A percentile compares a stretch with the other conserved stretches of the same genome.
Conservation (phyloP, 2,888 invertebrate genomes). For the Ornithoptera alexandrae region DNA sequence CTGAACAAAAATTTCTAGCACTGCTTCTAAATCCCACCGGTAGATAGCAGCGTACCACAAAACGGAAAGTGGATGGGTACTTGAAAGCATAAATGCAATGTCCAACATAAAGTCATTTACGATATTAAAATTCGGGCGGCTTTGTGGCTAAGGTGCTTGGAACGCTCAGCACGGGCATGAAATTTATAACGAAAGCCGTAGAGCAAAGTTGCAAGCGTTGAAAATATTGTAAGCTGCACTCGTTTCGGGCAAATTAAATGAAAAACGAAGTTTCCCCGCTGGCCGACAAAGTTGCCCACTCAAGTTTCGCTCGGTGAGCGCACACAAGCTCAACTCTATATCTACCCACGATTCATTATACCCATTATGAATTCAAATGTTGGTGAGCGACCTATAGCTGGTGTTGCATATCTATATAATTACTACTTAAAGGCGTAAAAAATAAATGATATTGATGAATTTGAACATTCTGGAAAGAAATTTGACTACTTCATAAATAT, state of each 20-base stretch:
- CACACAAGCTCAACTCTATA: constrained; percentile 36
- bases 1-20: constrained; percentile 1
- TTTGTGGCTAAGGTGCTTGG: constrained; percentile 35
- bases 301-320: constrained; percentile 59
- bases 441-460: not conserved
- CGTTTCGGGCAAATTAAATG: constrained; percentile 78
- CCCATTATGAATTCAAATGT: constrained; percentile 23
- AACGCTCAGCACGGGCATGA: constrained; percentile 45
- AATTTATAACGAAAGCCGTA: constrained; percentile 71
- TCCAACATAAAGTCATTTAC: constrained; percentile 29
- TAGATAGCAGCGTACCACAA: not conserved
- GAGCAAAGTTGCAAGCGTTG: constrained; percentile 71
- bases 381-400: not conserved
- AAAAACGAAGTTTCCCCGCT: constrained; percentile 73
- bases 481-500: not conserved
- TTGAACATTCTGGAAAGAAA: no score
- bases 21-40: not conserved
- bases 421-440: not conserved
- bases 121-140: constrained; percentile 29
- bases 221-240: constrained; percentile 77
- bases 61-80: constrained; percentile 5
- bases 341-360: constrained; percentile 16
- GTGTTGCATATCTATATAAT: no score
- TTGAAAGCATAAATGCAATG: constrained; percentile 17
- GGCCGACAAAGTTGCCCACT: constrained; percentile 71